A percentile compares a stretch with the other conserved stretches of the same genome.
phyloP scores from a whole-genome alignment of 2,113 vertebrate species.

The Microcebus lehilahytsara region DNA sequence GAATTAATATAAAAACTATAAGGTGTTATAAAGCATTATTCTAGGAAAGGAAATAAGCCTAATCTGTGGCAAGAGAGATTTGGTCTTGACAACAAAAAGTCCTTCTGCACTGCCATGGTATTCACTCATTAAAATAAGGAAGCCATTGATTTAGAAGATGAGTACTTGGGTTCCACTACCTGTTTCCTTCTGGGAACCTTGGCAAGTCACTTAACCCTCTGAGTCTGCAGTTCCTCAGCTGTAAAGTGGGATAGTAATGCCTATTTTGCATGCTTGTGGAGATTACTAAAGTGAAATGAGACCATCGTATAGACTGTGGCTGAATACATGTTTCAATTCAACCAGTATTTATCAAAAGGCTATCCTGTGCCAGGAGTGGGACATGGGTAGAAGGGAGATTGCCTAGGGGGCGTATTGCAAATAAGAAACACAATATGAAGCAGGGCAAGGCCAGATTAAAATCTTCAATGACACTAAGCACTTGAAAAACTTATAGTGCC shows the following conservation, averaged over 20 bases:
- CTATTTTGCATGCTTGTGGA: background rate
- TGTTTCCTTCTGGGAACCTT: background rate
- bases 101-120: background rate
- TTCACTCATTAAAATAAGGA: background rate
- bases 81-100: background rate
- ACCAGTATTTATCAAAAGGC: background rate
- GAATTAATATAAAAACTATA: slow-evolving; percentile 7
- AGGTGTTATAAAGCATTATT: background rate
- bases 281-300: slow-evolving; percentile 20
- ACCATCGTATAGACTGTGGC: background rate
- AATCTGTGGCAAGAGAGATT: slow-evolving; percentile 42
- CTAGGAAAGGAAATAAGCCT: background rate
- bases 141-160: background rate
- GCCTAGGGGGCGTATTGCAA: background rate
- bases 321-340: background rate
- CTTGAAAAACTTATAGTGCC: background rate
- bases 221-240: background rate
- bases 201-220: background rate
- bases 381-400: background rate
- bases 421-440: background rate
- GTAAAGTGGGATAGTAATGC: background rate
- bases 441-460: background rate
- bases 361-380: background rate
- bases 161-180: background rate
- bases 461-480: background rate